Evolutionary conservation across 2,797 vertebrate genomes (phyloP).

Genomic region (Trachurus trachurus): DNA sequence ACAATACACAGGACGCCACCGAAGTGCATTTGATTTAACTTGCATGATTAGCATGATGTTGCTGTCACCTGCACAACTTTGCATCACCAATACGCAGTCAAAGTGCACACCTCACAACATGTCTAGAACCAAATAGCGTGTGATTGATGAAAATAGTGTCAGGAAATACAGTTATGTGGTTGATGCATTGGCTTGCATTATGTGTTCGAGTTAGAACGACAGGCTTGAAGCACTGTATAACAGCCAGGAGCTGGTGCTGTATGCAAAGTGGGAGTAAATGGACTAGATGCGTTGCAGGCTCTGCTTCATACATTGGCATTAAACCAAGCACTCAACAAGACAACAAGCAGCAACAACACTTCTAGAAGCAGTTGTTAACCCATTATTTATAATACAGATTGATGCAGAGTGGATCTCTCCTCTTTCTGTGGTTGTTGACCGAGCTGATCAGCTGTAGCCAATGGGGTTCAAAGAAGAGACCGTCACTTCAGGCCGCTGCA

Average conservation of each 20-base stretch:
- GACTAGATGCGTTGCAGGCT: slow-evolving; percentile 9
- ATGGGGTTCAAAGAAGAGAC: slow-evolving; percentile 17
- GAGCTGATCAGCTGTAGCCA: background rate
- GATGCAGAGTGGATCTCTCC: slow-evolving; percentile 1
- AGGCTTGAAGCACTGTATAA: slow-evolving; percentile 1
- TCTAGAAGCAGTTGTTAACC: slow-evolving; percentile 42
- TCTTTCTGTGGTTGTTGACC: slow-evolving; percentile 5
- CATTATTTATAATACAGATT: slow-evolving; percentile 25
- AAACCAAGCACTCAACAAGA: slow-evolving; percentile 33
- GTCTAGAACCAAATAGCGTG: slow-evolving; percentile 19
- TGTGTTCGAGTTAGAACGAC: background rate
- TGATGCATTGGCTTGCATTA: slow-evolving; percentile 16
- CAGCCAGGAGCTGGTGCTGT: background rate
- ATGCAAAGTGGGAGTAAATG: slow-evolving; percentile 19
- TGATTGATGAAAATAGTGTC: background rate
- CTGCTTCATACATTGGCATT: slow-evolving; percentile 9
- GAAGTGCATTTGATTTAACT: slow-evolving; percentile 64
- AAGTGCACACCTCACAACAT: slow-evolving; percentile 56
- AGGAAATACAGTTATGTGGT: background rate
- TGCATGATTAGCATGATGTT: slow-evolving; percentile 44
- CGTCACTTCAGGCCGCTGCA: background rate
- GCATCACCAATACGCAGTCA: slow-evolving; percentile 49
- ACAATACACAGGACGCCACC: slow-evolving; percentile 53
- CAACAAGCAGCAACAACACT: slow-evolving; percentile 31
- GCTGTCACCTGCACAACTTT: slow-evolving; percentile 33